Conservation (phyloP, 2,113 vertebrate species). For the Parotia lawesii region DNA sequence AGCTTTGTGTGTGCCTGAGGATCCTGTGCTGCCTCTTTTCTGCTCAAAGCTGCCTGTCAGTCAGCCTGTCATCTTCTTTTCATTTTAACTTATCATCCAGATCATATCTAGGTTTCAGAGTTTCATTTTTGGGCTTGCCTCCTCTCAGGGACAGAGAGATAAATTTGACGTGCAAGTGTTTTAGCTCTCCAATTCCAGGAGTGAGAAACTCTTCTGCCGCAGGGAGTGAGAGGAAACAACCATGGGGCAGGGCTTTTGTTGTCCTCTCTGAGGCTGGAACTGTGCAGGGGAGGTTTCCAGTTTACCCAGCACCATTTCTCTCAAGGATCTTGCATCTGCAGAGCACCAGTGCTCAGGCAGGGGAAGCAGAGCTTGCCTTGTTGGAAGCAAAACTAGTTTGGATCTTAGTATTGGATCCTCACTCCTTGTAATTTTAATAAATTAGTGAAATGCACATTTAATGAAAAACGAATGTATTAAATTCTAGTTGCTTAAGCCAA, state of each 20-base stretch:
- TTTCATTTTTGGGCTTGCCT: constrained; percentile 31
- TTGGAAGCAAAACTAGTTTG: background rate
- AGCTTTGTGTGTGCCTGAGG: background rate
- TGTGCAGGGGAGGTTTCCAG: background rate
- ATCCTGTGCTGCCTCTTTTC: background rate
- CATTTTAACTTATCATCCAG: constrained; percentile 57
- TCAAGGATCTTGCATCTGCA: background rate
- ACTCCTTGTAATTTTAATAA: background rate
- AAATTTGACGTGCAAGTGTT: constrained; percentile 33
- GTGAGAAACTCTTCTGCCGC: background rate
- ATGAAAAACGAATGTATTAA: background rate
- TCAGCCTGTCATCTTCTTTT: constrained; percentile 48
- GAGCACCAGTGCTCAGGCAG: background rate
- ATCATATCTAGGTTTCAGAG: constrained; percentile 41
- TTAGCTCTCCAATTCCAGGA: background rate
- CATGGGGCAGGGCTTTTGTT: background rate
- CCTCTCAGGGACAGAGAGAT: constrained; percentile 8
- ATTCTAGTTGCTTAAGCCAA: background rate
- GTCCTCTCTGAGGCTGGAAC: background rate
- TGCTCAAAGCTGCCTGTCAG: background rate
- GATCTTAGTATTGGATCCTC: background rate
- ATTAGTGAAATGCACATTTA: background rate
- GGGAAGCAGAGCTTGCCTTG: background rate
- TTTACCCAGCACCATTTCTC: background rate
- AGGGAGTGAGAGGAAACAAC: background rate